Conservation (phyloP, 2,797 vertebrate species). For the Melanotaenia trifasciata region DNA sequence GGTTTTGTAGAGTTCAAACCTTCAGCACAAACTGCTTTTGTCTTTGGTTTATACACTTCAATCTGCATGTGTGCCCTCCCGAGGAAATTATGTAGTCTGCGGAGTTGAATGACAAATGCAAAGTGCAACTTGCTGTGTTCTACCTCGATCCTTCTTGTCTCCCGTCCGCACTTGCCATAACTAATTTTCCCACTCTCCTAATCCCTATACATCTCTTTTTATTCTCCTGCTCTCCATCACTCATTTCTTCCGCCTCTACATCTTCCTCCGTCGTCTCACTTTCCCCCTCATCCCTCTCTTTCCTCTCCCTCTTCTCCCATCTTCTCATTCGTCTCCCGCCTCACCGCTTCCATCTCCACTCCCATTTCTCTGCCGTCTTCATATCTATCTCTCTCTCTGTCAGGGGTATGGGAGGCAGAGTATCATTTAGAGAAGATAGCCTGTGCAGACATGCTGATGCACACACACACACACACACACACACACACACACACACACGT, state of each 20-base stretch:
- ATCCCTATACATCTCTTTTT: slow-evolving; percentile 69
- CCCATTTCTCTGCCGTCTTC: slow-evolving; percentile 62
- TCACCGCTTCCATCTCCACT: slow-evolving; percentile 51
- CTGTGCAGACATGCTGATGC: slow-evolving; percentile 53
- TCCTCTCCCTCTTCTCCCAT: neutral
- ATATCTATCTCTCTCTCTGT: slow-evolving; percentile 71
- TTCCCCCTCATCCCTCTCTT: slow-evolving; percentile 7
- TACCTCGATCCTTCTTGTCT: slow-evolving; percentile 58
- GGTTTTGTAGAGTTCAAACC: slow-evolving; percentile 6
- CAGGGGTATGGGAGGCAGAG: slow-evolving; percentile 66
- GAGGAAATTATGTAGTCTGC: slow-evolving; percentile 46
- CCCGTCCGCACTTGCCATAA: slow-evolving; percentile 50
- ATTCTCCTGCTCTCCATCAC: slow-evolving; percentile 61
- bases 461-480: slow-evolving; percentile 24
- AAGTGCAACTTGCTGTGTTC: slow-evolving; percentile 61
- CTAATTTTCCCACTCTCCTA: slow-evolving; percentile 56
- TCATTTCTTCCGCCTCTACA: slow-evolving; percentile 38
- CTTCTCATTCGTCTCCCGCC: slow-evolving; percentile 53
- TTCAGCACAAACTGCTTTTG: neutral
- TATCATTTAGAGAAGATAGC: slow-evolving; percentile 73
- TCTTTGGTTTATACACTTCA: neutral
- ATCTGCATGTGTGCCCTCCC: slow-evolving; percentile 22
- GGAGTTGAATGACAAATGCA: slow-evolving; percentile 62
- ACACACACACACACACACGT: slow-evolving; percentile 23
- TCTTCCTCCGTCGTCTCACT: slow-evolving; percentile 39